Base-by-base conservation (phyloP, 2,797 vertebrate species). In the Xenentodon cancila region DNA sequence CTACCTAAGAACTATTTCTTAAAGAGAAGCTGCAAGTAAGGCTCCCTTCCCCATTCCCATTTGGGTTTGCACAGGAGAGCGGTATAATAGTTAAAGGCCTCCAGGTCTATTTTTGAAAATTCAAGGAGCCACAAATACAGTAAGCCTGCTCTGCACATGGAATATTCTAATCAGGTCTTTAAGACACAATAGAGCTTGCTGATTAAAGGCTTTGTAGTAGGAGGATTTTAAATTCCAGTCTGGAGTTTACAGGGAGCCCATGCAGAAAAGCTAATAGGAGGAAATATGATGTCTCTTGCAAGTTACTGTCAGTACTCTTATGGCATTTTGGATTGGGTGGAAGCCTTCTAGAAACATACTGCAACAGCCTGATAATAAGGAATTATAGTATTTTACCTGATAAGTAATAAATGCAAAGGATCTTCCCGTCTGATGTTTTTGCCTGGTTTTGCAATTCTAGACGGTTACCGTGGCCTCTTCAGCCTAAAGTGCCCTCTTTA, bases 311-410 rank as follows among this genome's bases (percentile, higher is more conserved):
- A 16, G 18, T 43, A 42, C 5, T 64, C 32, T 20, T 9, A 13
- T 49, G 52, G 21, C 22, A 64, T 59, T 59, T 53, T 25, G 11
- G 48, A 71, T 71, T 12, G 52, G 11, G 32, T 48, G 21, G 17
- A 34, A 18, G 45, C n/a, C 43, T 48, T 56, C 19, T 13, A 21
- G 21, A 49, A 47, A 30, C 42, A 43, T 43, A 30, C 13, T 21
- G 19, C 7, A 22, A 43, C 13, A 25, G 5, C 34, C 45, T 12
- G 34, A 37, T 20, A n/a, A 42, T 49, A 27, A 20, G 22, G n/a
- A 18, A 20, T 62, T 62, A 32, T 1, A 62, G 17, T 27, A 30
- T 1, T 40, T 32, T 8, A 42, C 21, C 16, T 8, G 5, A 7
- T 17, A 30, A 43, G 22, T 7, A 67, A 42, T n/a, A 54, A 16